Conservation (phyloP, 1,140 invertebrate species). For the Teleopsis dalmanni region DNA sequence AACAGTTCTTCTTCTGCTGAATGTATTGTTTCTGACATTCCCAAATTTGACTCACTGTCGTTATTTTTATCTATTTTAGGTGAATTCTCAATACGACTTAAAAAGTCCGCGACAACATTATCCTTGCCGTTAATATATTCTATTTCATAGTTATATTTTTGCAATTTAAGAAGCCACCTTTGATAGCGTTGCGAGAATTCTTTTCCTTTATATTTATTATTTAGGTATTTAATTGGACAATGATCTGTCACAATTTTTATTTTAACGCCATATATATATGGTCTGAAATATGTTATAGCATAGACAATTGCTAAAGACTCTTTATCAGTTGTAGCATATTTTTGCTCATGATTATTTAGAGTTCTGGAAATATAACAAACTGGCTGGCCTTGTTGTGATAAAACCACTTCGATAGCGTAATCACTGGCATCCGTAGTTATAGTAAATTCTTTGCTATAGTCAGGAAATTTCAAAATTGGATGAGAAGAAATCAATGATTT, state of each 20-base stretch:
- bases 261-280: conserved; percentile 13
- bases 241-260: conserved; percentile 17
- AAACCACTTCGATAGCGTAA: conserved; percentile 12
- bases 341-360: conserved; percentile 42
- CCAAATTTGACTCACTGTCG: conserved; percentile 2
- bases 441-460: neutral
- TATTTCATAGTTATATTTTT: conserved; percentile 11
- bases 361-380: conserved; percentile 39
- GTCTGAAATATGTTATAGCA: conserved; percentile 44
- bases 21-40: conserved; percentile 7
- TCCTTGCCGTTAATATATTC: conserved; percentile 15
- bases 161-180: conserved; percentile 4
- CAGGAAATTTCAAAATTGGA: neutral
- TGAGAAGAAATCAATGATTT: conserved; percentile 3
- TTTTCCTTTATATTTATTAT: conserved; percentile 10
- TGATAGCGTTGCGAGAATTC: neutral
- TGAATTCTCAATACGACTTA: conserved; percentile 6
- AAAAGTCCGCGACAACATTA: conserved; percentile 8
- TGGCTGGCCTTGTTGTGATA: conserved; percentile 12
- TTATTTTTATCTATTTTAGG: conserved; percentile 10
- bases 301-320: conserved; percentile 27
- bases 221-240: conserved; percentile 6
- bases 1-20: conserved; percentile 15
- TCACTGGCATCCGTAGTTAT: conserved; percentile 5
- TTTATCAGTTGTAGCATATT: conserved; percentile 31